Conservation (phyloP, 1,140 invertebrate genomes). For the Asobara japonica region DNA sequence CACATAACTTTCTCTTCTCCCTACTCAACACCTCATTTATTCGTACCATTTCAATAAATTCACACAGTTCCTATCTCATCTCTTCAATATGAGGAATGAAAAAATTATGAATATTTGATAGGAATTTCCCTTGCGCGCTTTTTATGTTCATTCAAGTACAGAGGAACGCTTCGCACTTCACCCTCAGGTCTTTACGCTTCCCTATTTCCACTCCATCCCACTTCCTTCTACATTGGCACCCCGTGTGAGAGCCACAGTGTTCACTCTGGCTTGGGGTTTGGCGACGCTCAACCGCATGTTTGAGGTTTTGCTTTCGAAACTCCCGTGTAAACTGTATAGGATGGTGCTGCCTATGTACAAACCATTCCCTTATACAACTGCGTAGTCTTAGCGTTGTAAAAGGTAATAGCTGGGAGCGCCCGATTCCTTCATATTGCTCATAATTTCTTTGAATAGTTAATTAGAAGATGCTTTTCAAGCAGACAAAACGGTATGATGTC, state of each 20-base stretch:
- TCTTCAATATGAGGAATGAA: no score
- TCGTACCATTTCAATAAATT: no score
- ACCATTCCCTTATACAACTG: not conserved
- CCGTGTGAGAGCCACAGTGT: constrained; percentile 48
- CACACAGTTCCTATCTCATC: no score
- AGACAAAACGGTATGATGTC: no score
- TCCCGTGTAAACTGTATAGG: constrained; percentile 47
- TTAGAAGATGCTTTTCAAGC: no score
- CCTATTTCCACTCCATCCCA: not conserved
- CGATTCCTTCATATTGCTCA: no score
- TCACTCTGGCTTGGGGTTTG: constrained; percentile 64
- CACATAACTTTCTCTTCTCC: no score
- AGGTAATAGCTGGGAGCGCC: not conserved
- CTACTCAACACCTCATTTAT: no score
- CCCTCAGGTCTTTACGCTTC: constrained; percentile 50
- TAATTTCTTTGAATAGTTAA: no score
- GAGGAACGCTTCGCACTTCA: not conserved
- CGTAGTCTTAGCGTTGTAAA: not conserved
- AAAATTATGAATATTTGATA: no score
- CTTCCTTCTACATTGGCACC: constrained; percentile 12
- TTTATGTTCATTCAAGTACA: not conserved
- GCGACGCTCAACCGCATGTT: constrained; percentile 63
- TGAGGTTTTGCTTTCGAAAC: constrained; percentile 64
- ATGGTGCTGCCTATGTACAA: constrained; percentile 30
- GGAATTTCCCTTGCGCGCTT: not conserved